A percentile compares a stretch with the other conserved stretches of the same genome.
Conservation (phyloP, 2,888 invertebrate species). For the Acrocyrtus sp. region DNA sequence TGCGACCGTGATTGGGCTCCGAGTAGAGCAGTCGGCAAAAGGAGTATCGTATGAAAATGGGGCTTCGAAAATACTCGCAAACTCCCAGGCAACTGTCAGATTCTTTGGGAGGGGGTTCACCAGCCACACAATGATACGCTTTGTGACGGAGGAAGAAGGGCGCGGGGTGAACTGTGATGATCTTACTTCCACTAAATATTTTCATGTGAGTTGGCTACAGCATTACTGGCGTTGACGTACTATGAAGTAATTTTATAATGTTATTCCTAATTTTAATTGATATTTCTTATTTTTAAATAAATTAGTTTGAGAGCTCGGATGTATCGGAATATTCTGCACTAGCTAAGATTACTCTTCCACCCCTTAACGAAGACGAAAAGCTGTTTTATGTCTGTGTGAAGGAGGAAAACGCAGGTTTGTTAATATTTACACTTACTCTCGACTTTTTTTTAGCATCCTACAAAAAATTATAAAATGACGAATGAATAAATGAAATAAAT, state of each 20-base stretch:
- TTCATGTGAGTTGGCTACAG: slow-evolving; percentile 48
- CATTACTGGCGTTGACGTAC: no score
- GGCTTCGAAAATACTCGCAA: slow-evolving; percentile 76
- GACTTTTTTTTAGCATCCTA: no score
- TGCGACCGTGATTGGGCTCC: slow-evolving; percentile 55
- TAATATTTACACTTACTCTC: not conserved
- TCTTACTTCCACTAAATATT: slow-evolving; percentile 56
- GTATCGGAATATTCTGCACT: slow-evolving; percentile 56
- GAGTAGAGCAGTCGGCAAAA: slow-evolving; percentile 60
- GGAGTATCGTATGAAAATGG: slow-evolving; percentile 68
- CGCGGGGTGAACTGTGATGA: slow-evolving; percentile 61
- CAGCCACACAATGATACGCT: slow-evolving; percentile 68
- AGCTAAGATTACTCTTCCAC: slow-evolving; percentile 61
- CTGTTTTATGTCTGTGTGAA: slow-evolving; percentile 63
- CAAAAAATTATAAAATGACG: no score
- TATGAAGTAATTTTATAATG: not conserved
- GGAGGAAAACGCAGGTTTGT: slow-evolving; percentile 53
- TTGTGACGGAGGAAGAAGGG: slow-evolving; percentile 57
- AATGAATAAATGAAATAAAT: not conserved
- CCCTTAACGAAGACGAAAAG: slow-evolving; percentile 59
- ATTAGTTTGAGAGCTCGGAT: slow-evolving; percentile 45
- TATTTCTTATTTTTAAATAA: not conserved
- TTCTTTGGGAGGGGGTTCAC: slow-evolving; percentile 80
- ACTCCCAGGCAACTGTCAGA: slow-evolving; percentile 73
- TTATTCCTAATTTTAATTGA: not conserved